Conservation (phyloP, 2,888 invertebrate genomes). For the Hypomecis punctinalis region DNA sequence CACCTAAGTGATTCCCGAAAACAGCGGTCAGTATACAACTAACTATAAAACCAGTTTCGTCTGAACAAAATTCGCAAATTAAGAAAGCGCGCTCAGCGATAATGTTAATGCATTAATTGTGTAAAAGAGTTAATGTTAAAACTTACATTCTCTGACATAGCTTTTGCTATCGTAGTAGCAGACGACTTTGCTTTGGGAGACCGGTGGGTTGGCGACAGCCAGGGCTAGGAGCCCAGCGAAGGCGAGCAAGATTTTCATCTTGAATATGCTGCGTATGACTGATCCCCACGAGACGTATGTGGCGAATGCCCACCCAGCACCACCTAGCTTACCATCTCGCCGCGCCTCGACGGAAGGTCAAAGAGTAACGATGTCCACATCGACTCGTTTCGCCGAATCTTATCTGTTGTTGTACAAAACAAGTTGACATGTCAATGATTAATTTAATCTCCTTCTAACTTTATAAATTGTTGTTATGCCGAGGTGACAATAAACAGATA, state of each 20-base stretch:
- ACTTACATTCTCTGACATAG: slow-evolving; percentile 88
- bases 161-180: slow-evolving; percentile 91
- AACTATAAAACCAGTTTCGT: slow-evolving; percentile 22
- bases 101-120: background rate
- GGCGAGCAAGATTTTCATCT: slow-evolving; percentile 65
- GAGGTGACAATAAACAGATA: background rate
- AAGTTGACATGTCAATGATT: slow-evolving; percentile 15
- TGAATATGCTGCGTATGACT: slow-evolving; percentile 54
- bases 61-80: slow-evolving; percentile 26
- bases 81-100: slow-evolving; percentile 61
- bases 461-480: slow-evolving; percentile 11
- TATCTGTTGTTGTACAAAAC: slow-evolving; percentile 52
- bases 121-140: slow-evolving; percentile 18
- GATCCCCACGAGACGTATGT: slow-evolving; percentile 65
- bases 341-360: slow-evolving; percentile 56
- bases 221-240: slow-evolving; percentile 66
- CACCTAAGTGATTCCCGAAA: slow-evolving; percentile 24
- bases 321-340: slow-evolving; percentile 47
- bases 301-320: slow-evolving; percentile 66
- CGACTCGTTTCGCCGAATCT: slow-evolving; percentile 55
- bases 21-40: slow-evolving; percentile 26
- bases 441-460: slow-evolving; percentile 7
- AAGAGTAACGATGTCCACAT: slow-evolving; percentile 64
- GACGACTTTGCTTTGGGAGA: slow-evolving; percentile 85
- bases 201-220: slow-evolving; percentile 65